Base-by-base conservation (phyloP, 1,140 invertebrate species). In the Rhyacophila brunnea region DNA sequence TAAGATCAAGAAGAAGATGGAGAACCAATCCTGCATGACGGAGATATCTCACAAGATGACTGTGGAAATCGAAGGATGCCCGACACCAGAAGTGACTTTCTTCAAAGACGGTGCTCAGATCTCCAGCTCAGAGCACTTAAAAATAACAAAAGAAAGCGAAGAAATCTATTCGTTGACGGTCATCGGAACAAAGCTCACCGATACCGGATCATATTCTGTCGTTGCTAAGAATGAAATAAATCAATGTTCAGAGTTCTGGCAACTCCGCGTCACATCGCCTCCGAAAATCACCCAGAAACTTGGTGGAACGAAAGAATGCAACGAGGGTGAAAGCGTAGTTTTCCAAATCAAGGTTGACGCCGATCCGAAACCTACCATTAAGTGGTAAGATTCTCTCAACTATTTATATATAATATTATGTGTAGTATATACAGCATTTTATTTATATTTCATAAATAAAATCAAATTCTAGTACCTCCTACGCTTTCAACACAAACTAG, bases 121-220 rank as follows among this genome's bases (percentile, higher is more conserved):
- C 32, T 83, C 83, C 44, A 77, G 81, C 35, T 85, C 85, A 2
- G 85, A 89, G 36, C 78, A 88, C 52, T 82, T 92, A 10, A 83
- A 85, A 53, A 84, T 93, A 13, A 74, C 80, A 0, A 85, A 88
- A 66, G 86, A 90, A 60, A 80, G 75, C 0, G 80, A 83, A 5
- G 83, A 86, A 53, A 71, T 68, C 7, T 88, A 89, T 66, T 84
- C 85, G 18, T 78, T 99, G 15, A 83, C 88, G 11, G 91, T 99
- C 42, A 87, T 88, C 54, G 86, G 92, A 53, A 86, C 91, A 0
- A 83, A 83, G 46, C 78, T 95, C 0, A 90, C 91, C 19, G 96
- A 99, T 72, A 81, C 90, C 20, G 96, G 95, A 6, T 91, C 89
- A n/a, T 99, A 97, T 70, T 93, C 93, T 0, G 87, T 96, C 10